These are phyloP conservation scores for Platycheirus albimanus DNA, from an alignment of 2,888 invertebrate genomes.

Conservation along the genomic window DNA sequence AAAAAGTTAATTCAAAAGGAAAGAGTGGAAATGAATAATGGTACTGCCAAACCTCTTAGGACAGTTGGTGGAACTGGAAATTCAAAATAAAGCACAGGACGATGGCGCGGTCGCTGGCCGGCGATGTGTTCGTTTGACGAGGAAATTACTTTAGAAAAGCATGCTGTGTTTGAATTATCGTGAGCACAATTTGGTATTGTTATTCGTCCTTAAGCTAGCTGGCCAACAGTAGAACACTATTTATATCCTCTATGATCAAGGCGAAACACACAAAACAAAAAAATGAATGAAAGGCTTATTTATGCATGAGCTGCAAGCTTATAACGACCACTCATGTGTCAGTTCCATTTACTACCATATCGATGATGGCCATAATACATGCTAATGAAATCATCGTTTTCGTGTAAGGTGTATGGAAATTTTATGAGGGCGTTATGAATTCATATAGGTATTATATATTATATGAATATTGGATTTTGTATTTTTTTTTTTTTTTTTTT, in stretches of 20 bases:
- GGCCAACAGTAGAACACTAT: neutral
- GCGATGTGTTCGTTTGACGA: slow-evolving; percentile 1
- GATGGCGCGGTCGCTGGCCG: no score
- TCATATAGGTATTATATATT: no score
- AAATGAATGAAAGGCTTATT: slow-evolving; percentile 8
- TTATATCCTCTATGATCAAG: neutral
- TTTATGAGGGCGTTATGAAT: slow-evolving; percentile 36
- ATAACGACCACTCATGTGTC: slow-evolving; percentile 36
- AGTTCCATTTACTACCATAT: slow-evolving; percentile 39
- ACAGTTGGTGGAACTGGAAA: neutral
- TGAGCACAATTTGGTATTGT: neutral
- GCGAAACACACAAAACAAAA: neutral
- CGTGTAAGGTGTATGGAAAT: slow-evolving; percentile 33
- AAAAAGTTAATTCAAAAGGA: neutral
- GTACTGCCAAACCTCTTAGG: neutral
- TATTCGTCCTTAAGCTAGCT: neutral
- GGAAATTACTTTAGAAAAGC: neutral
- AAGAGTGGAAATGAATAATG: slow-evolving; percentile 5
- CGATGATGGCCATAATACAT: slow-evolving; percentile 56
- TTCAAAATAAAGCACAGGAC: neutral
- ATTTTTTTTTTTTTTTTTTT: slow-evolving; percentile 7
- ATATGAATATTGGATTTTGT: neutral
- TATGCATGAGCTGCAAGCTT: slow-evolving; percentile 48
- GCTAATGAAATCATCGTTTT: slow-evolving; percentile 48
- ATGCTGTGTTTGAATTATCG: neutral